Evolutionary conservation across 2,113 vertebrate genomes (phyloP).

Genomic region (Actinemys pallida): DNA sequence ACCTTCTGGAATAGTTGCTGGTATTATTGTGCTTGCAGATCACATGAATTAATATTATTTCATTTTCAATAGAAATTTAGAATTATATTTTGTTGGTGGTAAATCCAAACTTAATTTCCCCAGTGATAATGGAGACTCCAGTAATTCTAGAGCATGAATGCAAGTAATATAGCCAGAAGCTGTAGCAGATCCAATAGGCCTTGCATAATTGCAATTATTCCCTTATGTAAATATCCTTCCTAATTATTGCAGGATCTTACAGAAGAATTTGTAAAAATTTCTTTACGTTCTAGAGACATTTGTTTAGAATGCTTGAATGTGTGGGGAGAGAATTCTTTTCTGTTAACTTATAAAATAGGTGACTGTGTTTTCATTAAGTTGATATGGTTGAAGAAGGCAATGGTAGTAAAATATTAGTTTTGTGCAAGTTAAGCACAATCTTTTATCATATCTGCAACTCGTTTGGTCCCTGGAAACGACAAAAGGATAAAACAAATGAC

Average conservation of each 20-base stretch:
- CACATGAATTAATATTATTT: conserved; percentile 54
- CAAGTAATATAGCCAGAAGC: conserved; percentile 39
- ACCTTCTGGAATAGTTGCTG: conserved; percentile 57
- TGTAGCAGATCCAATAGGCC: conserved; percentile 19
- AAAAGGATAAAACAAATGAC: background rate
- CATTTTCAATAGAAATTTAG: conserved; percentile 58
- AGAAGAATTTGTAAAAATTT: background rate
- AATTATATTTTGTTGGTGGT: conserved; percentile 29
- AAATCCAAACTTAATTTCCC: conserved; percentile 68
- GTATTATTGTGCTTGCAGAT: conserved; percentile 24
- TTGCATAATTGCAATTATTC: background rate
- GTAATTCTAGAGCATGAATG: background rate
- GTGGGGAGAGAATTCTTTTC: background rate
- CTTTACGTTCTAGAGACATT: background rate
- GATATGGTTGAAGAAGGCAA: background rate
- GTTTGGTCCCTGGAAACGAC: background rate
- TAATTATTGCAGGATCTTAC: conserved; percentile 18
- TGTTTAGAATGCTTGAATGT: background rate
- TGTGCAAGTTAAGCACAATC: background rate
- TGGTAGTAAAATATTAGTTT: background rate
- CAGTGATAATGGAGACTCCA: background rate
- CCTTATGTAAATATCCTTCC: background rate
- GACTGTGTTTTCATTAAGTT: background rate
- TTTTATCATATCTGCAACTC: background rate
- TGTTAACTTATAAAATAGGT: background rate